phyloP scores from a whole-genome alignment of 2,888 invertebrate genomes.

The Phengaris arion region DNA sequence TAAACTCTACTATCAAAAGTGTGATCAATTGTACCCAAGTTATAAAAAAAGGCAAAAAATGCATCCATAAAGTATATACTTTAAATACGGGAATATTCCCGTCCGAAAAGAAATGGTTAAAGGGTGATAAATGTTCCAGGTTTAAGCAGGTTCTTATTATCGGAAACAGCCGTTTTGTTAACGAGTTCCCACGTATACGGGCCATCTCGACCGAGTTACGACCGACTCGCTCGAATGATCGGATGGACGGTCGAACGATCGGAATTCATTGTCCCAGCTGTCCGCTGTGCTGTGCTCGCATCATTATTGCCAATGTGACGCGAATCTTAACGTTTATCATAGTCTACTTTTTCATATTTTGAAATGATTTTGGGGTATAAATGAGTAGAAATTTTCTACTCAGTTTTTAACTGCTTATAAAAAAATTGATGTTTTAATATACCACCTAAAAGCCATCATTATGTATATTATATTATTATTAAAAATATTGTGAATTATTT shows the following conservation, averaged over 20 bases:
- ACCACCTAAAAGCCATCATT: no score
- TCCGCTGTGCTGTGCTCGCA: slow-evolving; percentile 34
- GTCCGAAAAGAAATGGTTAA: not conserved
- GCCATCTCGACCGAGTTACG: slow-evolving; percentile 54
- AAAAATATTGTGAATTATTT: no score
- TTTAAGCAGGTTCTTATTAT: slow-evolving; percentile 21
- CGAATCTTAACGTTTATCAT: slow-evolving; percentile 46
- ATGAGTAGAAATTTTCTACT: no score
- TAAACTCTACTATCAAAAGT: no score
- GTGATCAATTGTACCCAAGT: not conserved
- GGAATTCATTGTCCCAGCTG: slow-evolving; percentile 50
- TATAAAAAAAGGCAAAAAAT: not conserved
- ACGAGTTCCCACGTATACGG: slow-evolving; percentile 52
- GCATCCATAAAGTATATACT: not conserved
- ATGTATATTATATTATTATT: no score
- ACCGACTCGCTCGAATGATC: slow-evolving; percentile 39
- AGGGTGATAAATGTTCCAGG: slow-evolving; percentile 6
- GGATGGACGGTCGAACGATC: not conserved
- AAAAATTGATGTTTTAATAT: no score
- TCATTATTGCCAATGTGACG: slow-evolving; percentile 63
- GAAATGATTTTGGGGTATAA: no score
- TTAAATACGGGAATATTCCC: no score
- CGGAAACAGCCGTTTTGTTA: slow-evolving; percentile 49
- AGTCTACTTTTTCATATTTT: not conserved
- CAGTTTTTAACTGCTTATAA: no score